Evolutionary conservation across 2,888 invertebrate genomes (phyloP).

Genomic region (Luperina testacea): DNA sequence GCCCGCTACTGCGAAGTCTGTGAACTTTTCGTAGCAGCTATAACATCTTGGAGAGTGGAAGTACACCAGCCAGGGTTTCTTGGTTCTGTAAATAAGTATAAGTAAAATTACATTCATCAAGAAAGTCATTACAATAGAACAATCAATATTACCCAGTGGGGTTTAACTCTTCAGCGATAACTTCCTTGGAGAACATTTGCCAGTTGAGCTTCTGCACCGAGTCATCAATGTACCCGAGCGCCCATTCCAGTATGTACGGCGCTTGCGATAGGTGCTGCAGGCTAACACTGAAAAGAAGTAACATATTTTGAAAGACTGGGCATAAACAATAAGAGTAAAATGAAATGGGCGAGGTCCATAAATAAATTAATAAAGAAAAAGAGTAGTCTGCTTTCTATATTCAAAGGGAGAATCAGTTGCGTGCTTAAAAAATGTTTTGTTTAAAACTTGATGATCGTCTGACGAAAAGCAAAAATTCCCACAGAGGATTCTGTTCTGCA

Average conservation of each 20-base stretch:
- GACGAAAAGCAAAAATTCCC: too few species aligned
- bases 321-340: too few species aligned
- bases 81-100: conserved; percentile 68
- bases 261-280: conserved; percentile 79
- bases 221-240: conserved; percentile 79
- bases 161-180: conserved; percentile 80
- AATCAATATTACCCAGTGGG: conserved; percentile 75
- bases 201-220: conserved; percentile 79
- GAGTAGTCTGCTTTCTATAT: not conserved
- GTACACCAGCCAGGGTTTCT: conserved; percentile 85
- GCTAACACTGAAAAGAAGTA: conserved; percentile 73
- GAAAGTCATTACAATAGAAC: not conserved
- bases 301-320: too few species aligned
- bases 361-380: not conserved
- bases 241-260: conserved; percentile 85
- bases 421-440: not conserved
- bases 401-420: too few species aligned
- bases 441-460: too few species aligned
- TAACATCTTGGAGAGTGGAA: conserved; percentile 86
- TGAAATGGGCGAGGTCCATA: not conserved
- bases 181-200: conserved; percentile 77
- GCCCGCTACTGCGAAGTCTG: conserved; percentile 84
- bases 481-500: too few species aligned
- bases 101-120: not conserved
- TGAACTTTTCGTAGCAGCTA: conserved; percentile 83